Evolutionary conservation across 2,797 vertebrate genomes (phyloP).

Genomic region (Scolopax rusticola): DNA sequence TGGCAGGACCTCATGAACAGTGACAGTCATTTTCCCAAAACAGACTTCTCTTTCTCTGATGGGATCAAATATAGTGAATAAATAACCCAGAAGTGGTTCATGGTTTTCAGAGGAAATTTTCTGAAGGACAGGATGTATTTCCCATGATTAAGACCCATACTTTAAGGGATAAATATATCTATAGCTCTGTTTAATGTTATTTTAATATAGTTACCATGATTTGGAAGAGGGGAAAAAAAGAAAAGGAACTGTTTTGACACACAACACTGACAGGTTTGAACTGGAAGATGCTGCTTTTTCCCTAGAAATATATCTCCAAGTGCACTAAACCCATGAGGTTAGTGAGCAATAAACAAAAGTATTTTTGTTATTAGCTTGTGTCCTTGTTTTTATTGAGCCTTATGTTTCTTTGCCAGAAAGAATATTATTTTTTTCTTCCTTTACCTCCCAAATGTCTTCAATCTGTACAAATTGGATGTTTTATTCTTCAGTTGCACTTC

Average conservation of each 20-base stretch:
- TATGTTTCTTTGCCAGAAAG: not conserved
- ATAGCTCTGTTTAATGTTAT: not conserved
- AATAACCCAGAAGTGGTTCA: not conserved
- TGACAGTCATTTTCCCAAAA: not conserved
- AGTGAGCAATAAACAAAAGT: not conserved
- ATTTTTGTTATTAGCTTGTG: not conserved
- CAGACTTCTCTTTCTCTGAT: not conserved
- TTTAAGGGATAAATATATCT: not conserved
- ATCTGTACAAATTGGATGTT: not conserved
- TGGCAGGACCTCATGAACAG: not conserved
- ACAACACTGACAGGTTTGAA: not conserved
- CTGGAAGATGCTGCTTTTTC: not conserved
- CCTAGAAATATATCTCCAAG: not conserved
- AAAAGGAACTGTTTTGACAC: not conserved
- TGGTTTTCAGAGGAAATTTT: not conserved
- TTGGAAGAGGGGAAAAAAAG: not conserved
- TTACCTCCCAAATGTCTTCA: not conserved
- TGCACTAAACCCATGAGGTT: not conserved
- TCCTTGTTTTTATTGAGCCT: not conserved
- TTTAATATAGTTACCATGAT: not conserved
- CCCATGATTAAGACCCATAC: not conserved
- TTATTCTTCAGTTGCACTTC: not conserved
- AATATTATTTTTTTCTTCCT: not conserved
- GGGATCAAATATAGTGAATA: not conserved
- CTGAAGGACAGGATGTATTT: not conserved